A percentile compares a stretch with the other conserved stretches of the same genome.
These are phyloP conservation scores for Pocillopora meandrina DNA, from an alignment of 92 coral and sea anemone genomes.

Conservation along the genomic window DNA sequence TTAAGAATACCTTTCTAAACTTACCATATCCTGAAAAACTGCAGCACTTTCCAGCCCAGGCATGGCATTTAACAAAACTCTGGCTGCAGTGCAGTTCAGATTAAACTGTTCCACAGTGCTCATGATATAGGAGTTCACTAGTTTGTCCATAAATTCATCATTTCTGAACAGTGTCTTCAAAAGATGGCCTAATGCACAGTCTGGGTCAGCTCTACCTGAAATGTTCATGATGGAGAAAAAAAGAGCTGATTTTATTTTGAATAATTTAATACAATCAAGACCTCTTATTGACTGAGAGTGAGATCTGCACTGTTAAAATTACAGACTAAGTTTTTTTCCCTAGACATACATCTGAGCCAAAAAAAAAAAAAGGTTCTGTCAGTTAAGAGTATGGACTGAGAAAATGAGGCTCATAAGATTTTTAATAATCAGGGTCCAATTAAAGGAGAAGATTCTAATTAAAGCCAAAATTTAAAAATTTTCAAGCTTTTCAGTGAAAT, in stretches of 20 bases:
- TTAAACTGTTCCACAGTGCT: constrained; percentile 83
- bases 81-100: constrained; percentile 81
- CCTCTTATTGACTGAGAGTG: neutral
- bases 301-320: neutral
- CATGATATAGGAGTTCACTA: constrained; percentile 88
- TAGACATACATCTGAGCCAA: too few relatives aligned
- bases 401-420: too few relatives aligned
- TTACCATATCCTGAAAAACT: constrained; percentile 88
- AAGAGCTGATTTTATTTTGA: neutral
- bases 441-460: too few relatives aligned
- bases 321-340: too few relatives aligned
- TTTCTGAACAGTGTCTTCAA: constrained; percentile 83
- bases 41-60: constrained; percentile 88
- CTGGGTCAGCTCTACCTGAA: constrained; percentile 91
- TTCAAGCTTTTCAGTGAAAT: too few relatives aligned
- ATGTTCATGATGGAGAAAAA: neutral
- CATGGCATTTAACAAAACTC: constrained; percentile 87
- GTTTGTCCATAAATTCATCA: constrained; percentile 84
- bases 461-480: too few relatives aligned
- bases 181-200: constrained; percentile 88
- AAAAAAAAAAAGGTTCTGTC: too few relatives aligned
- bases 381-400: too few relatives aligned
- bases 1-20: constrained; percentile 1
- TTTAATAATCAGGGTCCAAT: too few relatives aligned
- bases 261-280: neutral